A percentile compares a stretch with the other conserved stretches of the same genome.
These are phyloP conservation scores for Redunca redunca DNA, from an alignment of 2,113 vertebrate species.

Conservation along the genomic window DNA sequence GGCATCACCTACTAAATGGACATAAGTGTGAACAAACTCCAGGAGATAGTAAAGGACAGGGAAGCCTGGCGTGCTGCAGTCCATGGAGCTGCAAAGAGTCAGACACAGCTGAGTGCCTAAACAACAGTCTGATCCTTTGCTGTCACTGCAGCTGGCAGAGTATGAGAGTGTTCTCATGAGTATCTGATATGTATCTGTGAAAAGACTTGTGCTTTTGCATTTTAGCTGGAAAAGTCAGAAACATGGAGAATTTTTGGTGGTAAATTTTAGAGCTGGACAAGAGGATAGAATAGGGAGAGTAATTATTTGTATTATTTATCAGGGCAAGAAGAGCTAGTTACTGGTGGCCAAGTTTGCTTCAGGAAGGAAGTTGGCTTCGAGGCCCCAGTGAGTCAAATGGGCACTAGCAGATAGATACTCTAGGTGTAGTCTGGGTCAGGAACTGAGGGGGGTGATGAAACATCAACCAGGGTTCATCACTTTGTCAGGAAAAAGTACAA, in stretches of 20 bases:
- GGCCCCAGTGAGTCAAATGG: background rate
- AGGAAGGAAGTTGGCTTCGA: background rate
- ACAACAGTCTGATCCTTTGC: no score
- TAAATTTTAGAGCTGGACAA: no score
- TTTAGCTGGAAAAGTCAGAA: background rate
- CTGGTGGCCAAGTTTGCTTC: background rate
- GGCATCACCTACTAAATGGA: background rate
- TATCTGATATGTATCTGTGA: background rate
- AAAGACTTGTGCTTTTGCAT: background rate
- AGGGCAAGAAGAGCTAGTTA: background rate
- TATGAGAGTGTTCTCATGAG: background rate
- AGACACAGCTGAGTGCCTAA: background rate
- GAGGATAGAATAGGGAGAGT: background rate
- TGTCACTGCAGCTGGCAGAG: background rate
- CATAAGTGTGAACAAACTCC: background rate
- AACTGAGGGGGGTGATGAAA: background rate
- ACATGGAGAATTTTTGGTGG: background rate
- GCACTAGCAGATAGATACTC: background rate
- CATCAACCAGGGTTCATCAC: rapidly evolving
- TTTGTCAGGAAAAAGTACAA: background rate
- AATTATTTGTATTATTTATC: background rate
- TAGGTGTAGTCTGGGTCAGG: background rate
- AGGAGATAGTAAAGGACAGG: background rate
- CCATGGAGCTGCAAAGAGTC: background rate
- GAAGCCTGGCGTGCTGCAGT: background rate